Percentiles rank a stretch among this genome's conserved stretches.
Evolutionary conservation across 2,113 vertebrate genomes (phyloP).

Genomic region (Mesocricetus auratus): DNA sequence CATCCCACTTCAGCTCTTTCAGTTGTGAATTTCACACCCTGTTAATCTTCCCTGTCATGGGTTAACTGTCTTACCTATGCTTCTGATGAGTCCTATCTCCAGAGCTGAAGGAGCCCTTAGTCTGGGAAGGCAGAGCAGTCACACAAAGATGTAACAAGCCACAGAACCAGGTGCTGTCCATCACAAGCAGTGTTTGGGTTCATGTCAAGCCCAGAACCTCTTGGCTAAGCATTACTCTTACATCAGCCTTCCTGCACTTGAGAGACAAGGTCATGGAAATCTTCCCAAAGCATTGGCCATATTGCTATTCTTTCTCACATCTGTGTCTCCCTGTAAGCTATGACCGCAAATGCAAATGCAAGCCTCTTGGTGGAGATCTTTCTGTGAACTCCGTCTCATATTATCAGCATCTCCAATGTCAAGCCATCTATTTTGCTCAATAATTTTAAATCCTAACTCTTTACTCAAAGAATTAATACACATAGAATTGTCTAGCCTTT

Average conservation of each 20-base stretch:
- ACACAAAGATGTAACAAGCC: not conserved
- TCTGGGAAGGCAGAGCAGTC: not conserved
- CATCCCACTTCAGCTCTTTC: not conserved
- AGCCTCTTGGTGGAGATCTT: not conserved
- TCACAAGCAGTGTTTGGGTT: not conserved
- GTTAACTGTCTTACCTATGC: not conserved
- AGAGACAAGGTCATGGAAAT: not conserved
- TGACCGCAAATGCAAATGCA: not conserved
- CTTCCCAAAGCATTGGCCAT: not conserved
- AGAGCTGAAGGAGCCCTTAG: not conserved
- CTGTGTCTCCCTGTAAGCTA: not conserved
- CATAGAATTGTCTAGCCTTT: not conserved
- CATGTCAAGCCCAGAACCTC: not conserved
- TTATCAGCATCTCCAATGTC: not conserved
- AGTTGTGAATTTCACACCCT: not conserved
- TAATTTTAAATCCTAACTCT: not conserved
- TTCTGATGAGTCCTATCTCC: not conserved
- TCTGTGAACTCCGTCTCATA: not conserved
- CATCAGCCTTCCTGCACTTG: not conserved
- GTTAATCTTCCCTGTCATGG: not conserved
- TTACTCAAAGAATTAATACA: not conserved
- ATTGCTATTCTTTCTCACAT: not conserved
- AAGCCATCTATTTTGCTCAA: not conserved
- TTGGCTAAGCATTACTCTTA: not conserved
- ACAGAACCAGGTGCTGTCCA: not conserved